Evolutionary conservation across 2,113 vertebrate genomes (phyloP).

Genomic region (Xiphophorus maculatus): DNA sequence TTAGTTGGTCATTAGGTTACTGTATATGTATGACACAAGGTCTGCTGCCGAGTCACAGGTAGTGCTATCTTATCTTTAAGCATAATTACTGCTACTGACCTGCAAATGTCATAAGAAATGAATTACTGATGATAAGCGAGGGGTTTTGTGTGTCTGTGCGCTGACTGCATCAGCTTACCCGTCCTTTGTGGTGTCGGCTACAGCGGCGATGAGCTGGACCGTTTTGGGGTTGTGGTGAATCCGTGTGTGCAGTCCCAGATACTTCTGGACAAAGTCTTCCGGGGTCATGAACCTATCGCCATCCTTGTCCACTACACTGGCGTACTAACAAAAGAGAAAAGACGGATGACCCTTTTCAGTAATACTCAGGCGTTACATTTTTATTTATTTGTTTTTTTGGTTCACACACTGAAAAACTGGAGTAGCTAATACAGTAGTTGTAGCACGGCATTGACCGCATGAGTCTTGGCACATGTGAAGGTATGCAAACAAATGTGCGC

Average conservation of each 20-base stretch:
- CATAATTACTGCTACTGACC: conserved; percentile 11
- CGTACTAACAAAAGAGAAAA: conserved; percentile 81
- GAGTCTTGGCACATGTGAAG: not conserved
- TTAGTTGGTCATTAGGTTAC: not conserved
- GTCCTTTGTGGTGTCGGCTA: conserved; percentile 98
- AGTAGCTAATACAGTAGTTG: not conserved
- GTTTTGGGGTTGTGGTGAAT: conserved; percentile 92
- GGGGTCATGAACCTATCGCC: conserved; percentile 96
- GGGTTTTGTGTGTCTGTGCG: not conserved
- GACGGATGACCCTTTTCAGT: not conserved
- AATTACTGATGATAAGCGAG: conserved; percentile 25
- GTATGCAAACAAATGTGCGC: not conserved
- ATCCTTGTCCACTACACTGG: conserved; percentile 89
- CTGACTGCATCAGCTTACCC: conserved; percentile 78
- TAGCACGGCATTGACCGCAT: not conserved
- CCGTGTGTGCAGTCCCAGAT: conserved; percentile 92
- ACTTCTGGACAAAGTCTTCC: conserved; percentile 93
- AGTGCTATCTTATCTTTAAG: conserved; percentile 48
- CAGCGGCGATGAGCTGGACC: conserved; percentile 93
- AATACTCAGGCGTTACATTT: no score
- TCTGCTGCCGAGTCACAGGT: not conserved
- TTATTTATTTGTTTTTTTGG: not conserved
- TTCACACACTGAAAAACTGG: not conserved
- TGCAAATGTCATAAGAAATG: conserved; percentile 35
- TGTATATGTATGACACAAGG: not conserved